Evolutionary conservation across 2,888 invertebrate genomes (phyloP).

Genomic region (Sycophila texana): DNA sequence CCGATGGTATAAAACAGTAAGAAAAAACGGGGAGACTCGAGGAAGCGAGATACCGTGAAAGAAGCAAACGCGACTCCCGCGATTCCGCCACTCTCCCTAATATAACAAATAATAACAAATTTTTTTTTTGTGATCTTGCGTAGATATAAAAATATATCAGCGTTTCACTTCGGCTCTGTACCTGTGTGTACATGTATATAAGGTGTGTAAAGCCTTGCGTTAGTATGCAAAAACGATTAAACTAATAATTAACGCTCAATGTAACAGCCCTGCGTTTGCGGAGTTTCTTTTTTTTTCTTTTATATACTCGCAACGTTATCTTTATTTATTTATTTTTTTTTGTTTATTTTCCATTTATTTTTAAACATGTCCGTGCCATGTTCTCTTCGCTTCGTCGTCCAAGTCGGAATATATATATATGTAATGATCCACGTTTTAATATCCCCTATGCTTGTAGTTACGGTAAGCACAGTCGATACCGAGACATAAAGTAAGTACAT

Average conservation of each 20-base stretch:
- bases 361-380: constrained; percentile 3
- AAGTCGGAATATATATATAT: constrained; percentile 15
- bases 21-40: neutral
- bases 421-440: constrained; percentile 22
- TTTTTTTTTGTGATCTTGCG: constrained; percentile 52
- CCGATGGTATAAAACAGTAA: too few relatives aligned
- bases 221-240: constrained; percentile 57
- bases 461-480: constrained; percentile 40
- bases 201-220: constrained; percentile 49
- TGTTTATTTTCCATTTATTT: constrained; percentile 23
- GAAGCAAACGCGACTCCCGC: constrained; percentile 8
- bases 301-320: constrained; percentile 56
- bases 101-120: constrained; percentile 57
- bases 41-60: constrained; percentile 8
- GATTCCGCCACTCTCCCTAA: constrained; percentile 53
- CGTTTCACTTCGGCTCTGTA: constrained; percentile 55
- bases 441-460: constrained; percentile 17
- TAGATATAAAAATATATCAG: constrained; percentile 58
- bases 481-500: constrained; percentile 50
- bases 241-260: constrained; percentile 56
- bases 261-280: constrained; percentile 59
- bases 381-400: constrained; percentile 28
- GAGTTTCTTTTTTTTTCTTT: neutral
- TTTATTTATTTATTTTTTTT: constrained; percentile 51
- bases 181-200: constrained; percentile 37